Conservation (phyloP, 2,797 vertebrate genomes). For the Botia almorhae region DNA sequence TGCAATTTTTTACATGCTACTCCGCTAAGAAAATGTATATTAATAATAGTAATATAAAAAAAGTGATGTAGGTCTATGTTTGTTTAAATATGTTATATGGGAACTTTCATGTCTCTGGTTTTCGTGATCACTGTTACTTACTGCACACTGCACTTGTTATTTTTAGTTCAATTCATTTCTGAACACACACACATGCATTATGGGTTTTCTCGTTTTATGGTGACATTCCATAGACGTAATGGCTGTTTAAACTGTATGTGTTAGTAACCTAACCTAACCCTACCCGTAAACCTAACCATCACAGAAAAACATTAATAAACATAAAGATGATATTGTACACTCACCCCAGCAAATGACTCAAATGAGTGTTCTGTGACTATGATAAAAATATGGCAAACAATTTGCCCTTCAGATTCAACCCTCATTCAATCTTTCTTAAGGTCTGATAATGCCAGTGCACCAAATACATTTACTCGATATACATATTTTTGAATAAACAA, state of each 20-base stretch:
- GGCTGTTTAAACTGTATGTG: no score
- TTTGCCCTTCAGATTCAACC: conserved; percentile 27
- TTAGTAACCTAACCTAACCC: no score
- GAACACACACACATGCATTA: no score
- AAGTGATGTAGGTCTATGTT: no score
- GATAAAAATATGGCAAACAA: conserved; percentile 20
- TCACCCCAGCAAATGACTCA: background rate
- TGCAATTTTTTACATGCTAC: background rate
- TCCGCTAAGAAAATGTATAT: background rate
- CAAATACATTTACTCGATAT: background rate
- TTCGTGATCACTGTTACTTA: no score
- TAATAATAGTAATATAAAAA: conserved; percentile 45
- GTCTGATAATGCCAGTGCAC: background rate
- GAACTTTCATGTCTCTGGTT: no score
- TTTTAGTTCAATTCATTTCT: no score
- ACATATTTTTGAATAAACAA: background rate
- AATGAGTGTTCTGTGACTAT: background rate
- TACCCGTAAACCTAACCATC: background rate
- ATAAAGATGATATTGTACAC: background rate
- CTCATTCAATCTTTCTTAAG: conserved; percentile 1
- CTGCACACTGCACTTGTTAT: no score
- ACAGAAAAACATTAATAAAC: background rate
- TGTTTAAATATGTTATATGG: no score
- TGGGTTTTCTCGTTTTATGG: no score
- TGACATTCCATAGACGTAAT: no score